These are phyloP conservation scores for Aurelia aurita DNA, from an alignment of 30 jellyfish, hydroid and myxozoan genomes.

Conservation along the genomic window DNA sequence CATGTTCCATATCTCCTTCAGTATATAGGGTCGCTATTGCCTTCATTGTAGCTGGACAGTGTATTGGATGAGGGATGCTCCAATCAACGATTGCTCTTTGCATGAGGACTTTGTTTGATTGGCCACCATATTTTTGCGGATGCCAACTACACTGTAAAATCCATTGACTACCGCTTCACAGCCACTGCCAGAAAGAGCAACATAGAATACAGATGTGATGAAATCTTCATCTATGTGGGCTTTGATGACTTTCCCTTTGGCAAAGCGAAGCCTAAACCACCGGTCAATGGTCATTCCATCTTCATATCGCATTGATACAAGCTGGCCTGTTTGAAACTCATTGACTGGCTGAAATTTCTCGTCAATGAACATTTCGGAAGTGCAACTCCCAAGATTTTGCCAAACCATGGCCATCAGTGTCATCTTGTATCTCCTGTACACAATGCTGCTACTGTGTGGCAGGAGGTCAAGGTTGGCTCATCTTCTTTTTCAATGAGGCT, in stretches of 20 bases:
- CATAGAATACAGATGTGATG: not conserved
- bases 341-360: not conserved
- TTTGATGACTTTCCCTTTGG: not conserved
- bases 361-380: not conserved
- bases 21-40: not conserved
- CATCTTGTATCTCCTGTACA: not conserved
- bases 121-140: not conserved
- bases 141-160: not conserved
- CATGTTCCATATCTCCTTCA: not conserved
- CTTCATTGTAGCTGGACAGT: conserved; percentile 7
- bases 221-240: not conserved
- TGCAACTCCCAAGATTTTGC: conserved; percentile 11
- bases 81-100: conserved; percentile 18
- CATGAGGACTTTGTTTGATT: not conserved
- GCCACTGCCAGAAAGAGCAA: not conserved
- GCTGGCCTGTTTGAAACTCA: not conserved
- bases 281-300: not conserved
- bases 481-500: not conserved
- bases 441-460: conserved; percentile 3
- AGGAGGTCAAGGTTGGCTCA: not conserved
- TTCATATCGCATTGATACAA: not conserved
- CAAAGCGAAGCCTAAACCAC: not conserved
- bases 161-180: not conserved
- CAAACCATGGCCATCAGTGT: conserved; percentile 7
- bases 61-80: conserved; percentile 26